phyloP scores from a whole-genome alignment of 2,888 invertebrate species.

The Idaea straminata region DNA sequence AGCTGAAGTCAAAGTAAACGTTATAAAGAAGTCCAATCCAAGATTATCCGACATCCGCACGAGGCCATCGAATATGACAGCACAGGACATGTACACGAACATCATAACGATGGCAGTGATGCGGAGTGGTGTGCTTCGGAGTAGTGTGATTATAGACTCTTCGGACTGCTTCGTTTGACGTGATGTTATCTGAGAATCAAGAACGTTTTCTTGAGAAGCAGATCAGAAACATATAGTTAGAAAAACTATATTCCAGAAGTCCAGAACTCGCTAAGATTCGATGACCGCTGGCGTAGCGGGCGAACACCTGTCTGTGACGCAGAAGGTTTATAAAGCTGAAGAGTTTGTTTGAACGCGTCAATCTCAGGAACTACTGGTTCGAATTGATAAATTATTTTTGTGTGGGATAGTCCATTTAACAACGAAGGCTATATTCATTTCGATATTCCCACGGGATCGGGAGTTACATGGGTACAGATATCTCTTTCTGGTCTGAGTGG shows the following conservation, averaged over 20 bases:
- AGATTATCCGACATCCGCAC: constrained; percentile 69
- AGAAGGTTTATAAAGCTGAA: no score
- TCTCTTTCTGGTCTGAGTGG: no score
- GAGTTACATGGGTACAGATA: no score
- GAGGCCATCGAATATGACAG: constrained; percentile 69
- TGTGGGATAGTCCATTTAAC: no score
- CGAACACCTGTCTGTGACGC: no score
- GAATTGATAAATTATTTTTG: no score
- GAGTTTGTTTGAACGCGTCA: no score
- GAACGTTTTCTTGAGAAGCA: neutral
- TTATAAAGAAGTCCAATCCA: constrained; percentile 70
- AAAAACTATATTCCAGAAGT: neutral
- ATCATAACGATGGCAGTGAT: constrained; percentile 53
- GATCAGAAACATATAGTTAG: neutral
- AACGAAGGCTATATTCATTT: no score
- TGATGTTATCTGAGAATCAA: constrained; percentile 47
- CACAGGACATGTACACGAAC: constrained; percentile 62
- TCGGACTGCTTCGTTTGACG: constrained; percentile 52
- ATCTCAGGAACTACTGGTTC: no score
- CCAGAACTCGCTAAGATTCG: no score
- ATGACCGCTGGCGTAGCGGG: no score
- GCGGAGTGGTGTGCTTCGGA: constrained; percentile 53
- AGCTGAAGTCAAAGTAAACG: constrained; percentile 67
- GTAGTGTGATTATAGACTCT: constrained; percentile 52
- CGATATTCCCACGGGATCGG: no score